phyloP scores from a whole-genome alignment of 2,113 vertebrate species.

The Bufo gargarizans region DNA sequence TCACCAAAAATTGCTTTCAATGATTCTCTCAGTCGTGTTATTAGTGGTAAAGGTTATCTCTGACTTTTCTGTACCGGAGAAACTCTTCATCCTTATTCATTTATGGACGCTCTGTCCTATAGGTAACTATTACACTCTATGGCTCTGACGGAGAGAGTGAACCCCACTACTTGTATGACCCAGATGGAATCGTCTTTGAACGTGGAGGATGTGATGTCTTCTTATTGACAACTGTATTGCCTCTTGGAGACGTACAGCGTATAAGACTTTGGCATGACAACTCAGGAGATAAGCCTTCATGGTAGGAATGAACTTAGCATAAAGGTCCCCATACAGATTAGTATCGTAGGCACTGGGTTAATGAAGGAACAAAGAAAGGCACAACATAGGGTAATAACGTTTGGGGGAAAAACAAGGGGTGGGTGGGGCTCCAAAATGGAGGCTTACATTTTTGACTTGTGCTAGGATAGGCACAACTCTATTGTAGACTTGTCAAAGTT shows the following conservation, averaged over 20 bases:
- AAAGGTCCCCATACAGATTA: neutral
- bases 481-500: too few species aligned
- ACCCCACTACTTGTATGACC: constrained; percentile 86
- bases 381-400: too few species aligned
- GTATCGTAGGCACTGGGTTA: too few species aligned
- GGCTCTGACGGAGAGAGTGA: constrained; percentile 90
- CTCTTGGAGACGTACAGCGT: constrained; percentile 85
- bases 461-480: too few species aligned
- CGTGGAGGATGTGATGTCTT: constrained; percentile 88
- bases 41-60: neutral
- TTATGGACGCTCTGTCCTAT: constrained; percentile 29
- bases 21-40: neutral
- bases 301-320: constrained; percentile 70
- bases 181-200: constrained; percentile 82
- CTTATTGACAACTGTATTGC: constrained; percentile 87
- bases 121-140: constrained; percentile 88
- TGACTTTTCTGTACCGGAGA: neutral
- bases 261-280: constrained; percentile 94
- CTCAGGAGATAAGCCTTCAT: constrained; percentile 84
- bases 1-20: neutral
- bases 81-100: neutral
- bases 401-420: too few species aligned
- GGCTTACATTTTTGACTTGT: too few species aligned
- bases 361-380: too few species aligned
- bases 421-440: too few species aligned